Evolutionary conservation across 2,113 vertebrate genomes (phyloP).

Genomic region (Pygoscelis antarcticus): DNA sequence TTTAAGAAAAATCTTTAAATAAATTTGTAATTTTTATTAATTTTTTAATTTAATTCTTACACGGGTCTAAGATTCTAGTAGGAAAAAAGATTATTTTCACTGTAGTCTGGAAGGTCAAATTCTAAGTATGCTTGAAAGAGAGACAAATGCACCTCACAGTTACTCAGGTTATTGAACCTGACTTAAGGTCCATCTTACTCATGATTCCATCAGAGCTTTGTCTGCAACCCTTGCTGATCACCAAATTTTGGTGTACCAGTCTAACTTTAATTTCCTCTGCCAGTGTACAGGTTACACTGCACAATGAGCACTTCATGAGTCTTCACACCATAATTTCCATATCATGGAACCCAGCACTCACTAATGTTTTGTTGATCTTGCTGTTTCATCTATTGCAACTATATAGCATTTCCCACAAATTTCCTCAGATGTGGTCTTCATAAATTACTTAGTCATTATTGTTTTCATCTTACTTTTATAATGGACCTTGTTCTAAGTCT

Average conservation of each 20-base stretch:
- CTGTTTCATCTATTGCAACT: not conserved
- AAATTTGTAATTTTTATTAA: not conserved
- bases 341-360: not conserved
- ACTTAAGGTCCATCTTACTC: not conserved
- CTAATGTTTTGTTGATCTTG: not conserved
- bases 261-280: not conserved
- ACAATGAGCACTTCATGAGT: not conserved
- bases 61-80: accelerated
- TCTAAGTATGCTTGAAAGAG: not conserved
- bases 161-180: not conserved
- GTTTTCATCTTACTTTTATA: not conserved
- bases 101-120: not conserved
- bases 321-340: not conserved
- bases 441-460: not conserved
- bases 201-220: not conserved
- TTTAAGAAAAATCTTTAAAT: not conserved
- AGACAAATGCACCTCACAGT: not conserved
- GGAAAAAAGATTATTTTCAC: not conserved
- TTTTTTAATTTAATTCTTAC: not conserved
- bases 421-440: not conserved
- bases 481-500: not conserved
- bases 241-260: not conserved
- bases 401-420: not conserved
- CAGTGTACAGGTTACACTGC: not conserved
- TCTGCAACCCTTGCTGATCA: not conserved